Evolutionary conservation across 1,140 invertebrate species (phyloP), one percentile per base, ranked within the genome.

Genomic region (Paralvinella palmiformis): DNA sequence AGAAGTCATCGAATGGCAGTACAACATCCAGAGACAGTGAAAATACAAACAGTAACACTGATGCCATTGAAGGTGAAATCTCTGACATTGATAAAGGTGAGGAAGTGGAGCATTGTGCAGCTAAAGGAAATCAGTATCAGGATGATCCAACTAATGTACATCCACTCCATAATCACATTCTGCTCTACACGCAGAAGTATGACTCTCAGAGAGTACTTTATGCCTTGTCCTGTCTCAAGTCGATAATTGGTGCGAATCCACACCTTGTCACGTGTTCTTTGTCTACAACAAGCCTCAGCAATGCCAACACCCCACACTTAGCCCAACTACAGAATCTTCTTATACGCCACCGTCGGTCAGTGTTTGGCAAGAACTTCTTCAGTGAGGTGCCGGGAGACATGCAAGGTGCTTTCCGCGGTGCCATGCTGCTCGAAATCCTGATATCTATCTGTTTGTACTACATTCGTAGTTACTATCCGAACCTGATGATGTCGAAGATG

Each of bases 371-470:
- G 70, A 88, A 88, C 59, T 93, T 92, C 77, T 84, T 85, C 65
- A 88, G 89, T 4, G 88, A 88, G 55, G 69, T 81, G 59, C 73
- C 86, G 1, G 79, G 78, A 48, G 83, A 84, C 48, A 75, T 85
- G 36, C 67, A 81, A 55, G 79, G 76, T 50, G 79, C 76, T 59
- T 83, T 79, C 69, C 75, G 89, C 2, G 91, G 88, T 53, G 89
- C 86, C 71, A 93, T 91, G 87, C 91, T 91, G 72, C 78, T 94
- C 33, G 91, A 94, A 77, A 84, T 91, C 17, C 76, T 93, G 20
- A 86, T 94, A 60, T 87, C 86, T 0, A 82, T 90, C 29, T 89
- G 89, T 75, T 79, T 94, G 57, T 91, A 91, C 76, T 91, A 88
- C 74, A 85, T 90, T 0, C 82, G 90, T 53, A 90, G 89, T 56